A percentile compares a stretch with the other conserved stretches of the same genome.
Evolutionary conservation across 2,888 invertebrate species (phyloP).

Genomic region (Agelastica alni): DNA sequence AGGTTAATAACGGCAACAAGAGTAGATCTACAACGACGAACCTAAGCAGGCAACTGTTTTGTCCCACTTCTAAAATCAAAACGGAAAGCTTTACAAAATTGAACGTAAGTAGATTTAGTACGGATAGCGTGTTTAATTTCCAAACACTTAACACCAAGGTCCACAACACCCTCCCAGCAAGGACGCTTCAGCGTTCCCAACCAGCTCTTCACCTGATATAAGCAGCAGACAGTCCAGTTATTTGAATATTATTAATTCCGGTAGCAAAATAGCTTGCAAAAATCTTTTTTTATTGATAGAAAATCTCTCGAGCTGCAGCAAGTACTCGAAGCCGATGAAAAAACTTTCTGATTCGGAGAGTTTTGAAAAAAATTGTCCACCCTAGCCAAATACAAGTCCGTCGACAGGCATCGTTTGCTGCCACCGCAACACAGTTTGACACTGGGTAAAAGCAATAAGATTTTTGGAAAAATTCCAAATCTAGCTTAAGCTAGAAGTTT

Average conservation of each 20-base stretch:
- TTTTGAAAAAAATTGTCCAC: constrained; percentile 57
- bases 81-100: constrained; percentile 63
- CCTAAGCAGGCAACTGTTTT: constrained; percentile 54
- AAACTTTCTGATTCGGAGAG: constrained; percentile 57
- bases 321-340: constrained; percentile 46
- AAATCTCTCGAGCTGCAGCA: constrained; percentile 54
- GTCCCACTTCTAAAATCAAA: constrained; percentile 60
- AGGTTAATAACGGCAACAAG: constrained; percentile 49
- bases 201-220: constrained; percentile 67
- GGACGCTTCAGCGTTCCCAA: constrained; percentile 63
- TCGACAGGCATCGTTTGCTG: constrained; percentile 48
- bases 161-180: constrained; percentile 66
- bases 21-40: constrained; percentile 51
- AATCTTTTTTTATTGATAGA: constrained; percentile 57
- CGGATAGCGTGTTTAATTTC: constrained; percentile 69
- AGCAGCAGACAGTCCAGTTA: constrained; percentile 61
- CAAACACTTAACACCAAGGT: constrained; percentile 63
- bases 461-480: constrained; percentile 45
- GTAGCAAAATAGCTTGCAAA: constrained; percentile 51
- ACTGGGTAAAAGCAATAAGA: constrained; percentile 54
- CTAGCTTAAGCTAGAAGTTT: constrained; percentile 52
- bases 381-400: constrained; percentile 55
- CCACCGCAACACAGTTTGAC: constrained; percentile 54
- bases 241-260: constrained; percentile 54
- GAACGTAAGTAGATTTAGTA: constrained; percentile 69